Base-by-base conservation (phyloP, 2,113 vertebrate genomes). In the Rhinolophus ferrumequinum region DNA sequence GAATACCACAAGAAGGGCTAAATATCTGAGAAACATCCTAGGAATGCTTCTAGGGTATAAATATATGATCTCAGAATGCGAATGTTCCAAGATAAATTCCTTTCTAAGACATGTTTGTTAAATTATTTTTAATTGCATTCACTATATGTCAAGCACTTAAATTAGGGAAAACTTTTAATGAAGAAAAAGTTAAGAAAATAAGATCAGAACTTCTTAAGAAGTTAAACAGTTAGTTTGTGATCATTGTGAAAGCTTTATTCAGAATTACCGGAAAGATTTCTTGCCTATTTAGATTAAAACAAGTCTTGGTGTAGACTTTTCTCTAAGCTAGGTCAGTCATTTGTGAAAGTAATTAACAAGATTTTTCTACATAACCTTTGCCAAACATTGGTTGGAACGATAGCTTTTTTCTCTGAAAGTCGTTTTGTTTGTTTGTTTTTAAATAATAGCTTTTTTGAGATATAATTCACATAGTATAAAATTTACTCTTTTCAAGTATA, bases 41-140 rank as follows among this genome's bases (percentile, higher is more conserved):
- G 38, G 66, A 93, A 70, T 96, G 72, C 44, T 81, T 93, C 44
- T 66, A 67, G 38, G 26, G 13, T 89, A 47, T 67, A 86, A 88
- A 80, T 33, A n/a, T 85, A 81, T 81, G 84, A 85, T 93, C 67
- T 95, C 84, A 70, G 60, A 84, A 72, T 88, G 33, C 88, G 86
- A 93, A 35, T 85, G 47, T 90, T 90, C 33, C 73, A 95, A 92
- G 64, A 52, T 81, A 88, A 82, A 70, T 44, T 94, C 28, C 93
- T 91, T 88, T 75, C 50, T 73, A 88, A 97, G 82, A 91, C 80
- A 91, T 90, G 30, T 75, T 93, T 70, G 38, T 80, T 38, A 88
- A 86, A 81, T 85, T 93, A 93, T 80, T 97, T 95, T 94, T 94
- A 86, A 76, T 76, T 92, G 35, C 66, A 44, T 88, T 83, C 90